phyloP scores from a whole-genome alignment of 1,140 invertebrate genomes.

The Caenorhabditis latens region DNA sequence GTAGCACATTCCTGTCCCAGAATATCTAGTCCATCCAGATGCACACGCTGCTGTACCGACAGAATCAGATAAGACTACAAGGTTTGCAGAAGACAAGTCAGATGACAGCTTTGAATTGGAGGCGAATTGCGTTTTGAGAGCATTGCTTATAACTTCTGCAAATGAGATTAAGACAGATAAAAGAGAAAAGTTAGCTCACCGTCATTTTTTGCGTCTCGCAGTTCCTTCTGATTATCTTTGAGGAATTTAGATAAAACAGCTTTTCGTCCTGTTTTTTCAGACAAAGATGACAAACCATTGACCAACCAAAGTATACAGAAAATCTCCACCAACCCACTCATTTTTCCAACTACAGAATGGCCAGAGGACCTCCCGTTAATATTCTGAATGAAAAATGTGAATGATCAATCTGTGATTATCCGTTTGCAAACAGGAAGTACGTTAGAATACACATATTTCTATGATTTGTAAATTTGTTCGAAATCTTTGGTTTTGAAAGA shows the following conservation, averaged over 20 bases:
- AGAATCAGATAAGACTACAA: not conserved
- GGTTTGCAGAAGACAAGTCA: not conserved
- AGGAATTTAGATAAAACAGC: not conserved
- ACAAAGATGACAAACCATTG: not conserved
- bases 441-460: too few relatives aligned
- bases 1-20: not conserved
- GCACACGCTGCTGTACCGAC: not conserved
- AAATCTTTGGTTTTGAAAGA: not conserved
- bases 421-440: not conserved
- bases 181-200: not conserved
- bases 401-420: not conserved
- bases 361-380: not conserved
- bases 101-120: not conserved
- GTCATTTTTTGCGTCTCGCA: not conserved
- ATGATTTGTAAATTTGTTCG: not conserved
- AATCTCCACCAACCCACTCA: not conserved
- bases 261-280: not conserved
- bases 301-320: not conserved
- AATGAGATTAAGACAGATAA: too few relatives aligned
- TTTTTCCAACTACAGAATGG: not conserved
- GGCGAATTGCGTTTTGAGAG: not conserved
- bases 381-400: not conserved
- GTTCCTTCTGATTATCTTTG: not conserved
- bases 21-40: conserved; percentile 1
- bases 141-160: too few relatives aligned